phyloP scores from a whole-genome alignment of 2,113 vertebrate species.

The Phalacrocorax pelagicus region DNA sequence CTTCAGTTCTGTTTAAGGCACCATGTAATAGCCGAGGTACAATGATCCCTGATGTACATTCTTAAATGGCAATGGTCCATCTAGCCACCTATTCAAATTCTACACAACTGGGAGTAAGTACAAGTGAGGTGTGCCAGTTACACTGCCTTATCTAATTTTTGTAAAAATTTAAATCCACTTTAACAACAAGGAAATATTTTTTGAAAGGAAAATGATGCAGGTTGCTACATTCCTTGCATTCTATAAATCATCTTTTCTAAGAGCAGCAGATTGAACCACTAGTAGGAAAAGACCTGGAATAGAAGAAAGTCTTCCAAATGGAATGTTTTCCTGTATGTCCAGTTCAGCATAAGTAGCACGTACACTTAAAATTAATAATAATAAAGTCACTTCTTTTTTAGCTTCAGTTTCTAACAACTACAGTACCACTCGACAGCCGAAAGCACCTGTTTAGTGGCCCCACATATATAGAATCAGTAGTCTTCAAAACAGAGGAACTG shows the following conservation, averaged over 20 bases:
- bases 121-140: conserved; percentile 82
- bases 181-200: conserved; percentile 78
- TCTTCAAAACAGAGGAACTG: conserved; percentile 75
- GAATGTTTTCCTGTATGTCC: conserved; percentile 81
- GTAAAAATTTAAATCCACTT: conserved; percentile 77
- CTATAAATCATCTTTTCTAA: conserved; percentile 80
- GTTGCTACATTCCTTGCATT: conserved; percentile 87
- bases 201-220: conserved; percentile 78
- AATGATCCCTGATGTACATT: conserved; percentile 88
- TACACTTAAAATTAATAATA: conserved; percentile 74
- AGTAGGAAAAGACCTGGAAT: conserved; percentile 82
- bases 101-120: conserved; percentile 78
- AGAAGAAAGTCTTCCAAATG: conserved; percentile 81
- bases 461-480: conserved; percentile 78
- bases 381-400: conserved; percentile 73
- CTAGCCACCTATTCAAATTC: conserved; percentile 83
- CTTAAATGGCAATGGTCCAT: conserved; percentile 85
- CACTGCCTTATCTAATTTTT: conserved; percentile 81
- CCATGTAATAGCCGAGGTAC: conserved; percentile 89
- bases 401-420: conserved; percentile 71
- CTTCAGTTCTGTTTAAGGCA: conserved; percentile 88
- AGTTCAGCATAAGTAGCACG: conserved; percentile 79
- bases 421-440: conserved; percentile 69
- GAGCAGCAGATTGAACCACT: conserved; percentile 84
- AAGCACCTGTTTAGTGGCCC: conserved; percentile 70